Evolutionary conservation across 2,888 invertebrate species (phyloP), one percentile per base, ranked within the genome.

Genomic region (Hanleya hanleyi): DNA sequence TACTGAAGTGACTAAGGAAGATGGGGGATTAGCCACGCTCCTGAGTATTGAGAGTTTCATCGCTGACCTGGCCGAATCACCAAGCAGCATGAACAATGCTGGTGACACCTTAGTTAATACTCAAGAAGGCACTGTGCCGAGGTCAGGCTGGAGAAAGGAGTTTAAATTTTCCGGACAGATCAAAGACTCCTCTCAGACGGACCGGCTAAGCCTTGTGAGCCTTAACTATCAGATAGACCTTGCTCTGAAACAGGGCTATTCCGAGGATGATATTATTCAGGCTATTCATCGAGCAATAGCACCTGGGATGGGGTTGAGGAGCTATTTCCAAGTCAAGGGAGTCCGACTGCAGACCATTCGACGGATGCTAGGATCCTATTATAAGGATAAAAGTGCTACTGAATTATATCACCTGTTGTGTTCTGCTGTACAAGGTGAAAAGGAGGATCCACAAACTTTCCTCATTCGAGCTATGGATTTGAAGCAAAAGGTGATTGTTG

Each of bases 391-490:
- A 22, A 7, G 47, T 7, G 47, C 33, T 26, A n/a, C n/a, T 15
- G 61, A 6, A 18, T 29, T 61, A 22, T 61, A 61, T 33, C n/a
- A 61, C 18, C 26, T 26, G 26, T 29, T 61, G 3, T 61, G 32
- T 32, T 26, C 18, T 61, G 26, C 29, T 22, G 29, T 29, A 4
- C 61, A 5, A 61, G 18, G 57, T 9, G 29, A 57, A 33, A 9
- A 12, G 29, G 5, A 61, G 26, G 29, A 18, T 2, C 32, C 61
- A 33, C 26, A 61, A 26, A 22, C 29, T 15, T 61, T 61, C 33
- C 15, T 12, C 18, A 61, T 61, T 18, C n/a, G 61, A 61, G 61
- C 61, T 18, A 61, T 61, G 61, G 61, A 61, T 26, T 26, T 61
- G n/a, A 26, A 29, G 18, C 61, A 61, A 29, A 15, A 26, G 26